Conservation (phyloP, 2,113 vertebrate genomes). For the Paratilapia polleni region DNA sequence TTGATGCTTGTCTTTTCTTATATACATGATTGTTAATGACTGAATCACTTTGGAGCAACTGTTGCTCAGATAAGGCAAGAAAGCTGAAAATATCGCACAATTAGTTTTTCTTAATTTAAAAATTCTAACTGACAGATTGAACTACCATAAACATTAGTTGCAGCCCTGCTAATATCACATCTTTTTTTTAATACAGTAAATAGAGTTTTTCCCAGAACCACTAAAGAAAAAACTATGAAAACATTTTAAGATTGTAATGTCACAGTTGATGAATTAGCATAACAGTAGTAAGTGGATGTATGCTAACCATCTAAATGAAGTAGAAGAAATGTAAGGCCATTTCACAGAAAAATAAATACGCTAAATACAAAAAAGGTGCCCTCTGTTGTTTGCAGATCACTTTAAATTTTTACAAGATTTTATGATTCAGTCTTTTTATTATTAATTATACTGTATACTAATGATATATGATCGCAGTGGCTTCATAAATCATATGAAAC, state of each 20-base stretch:
- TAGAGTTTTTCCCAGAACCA: background rate
- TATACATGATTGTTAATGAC: background rate
- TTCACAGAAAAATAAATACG: background rate
- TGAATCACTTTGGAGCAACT: background rate
- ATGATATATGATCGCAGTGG: background rate
- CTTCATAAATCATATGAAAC: background rate
- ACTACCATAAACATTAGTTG: background rate
- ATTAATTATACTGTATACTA: background rate
- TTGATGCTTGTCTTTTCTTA: background rate
- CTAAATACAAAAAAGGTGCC: background rate
- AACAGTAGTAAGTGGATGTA: fast-evolving
- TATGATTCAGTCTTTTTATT: background rate
- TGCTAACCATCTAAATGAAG: background rate
- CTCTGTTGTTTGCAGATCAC: background rate
- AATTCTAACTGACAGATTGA: too few relatives aligned
- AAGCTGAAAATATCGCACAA: too few relatives aligned
- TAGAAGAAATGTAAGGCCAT: background rate
- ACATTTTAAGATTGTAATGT: background rate
- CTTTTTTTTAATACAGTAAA: background rate
- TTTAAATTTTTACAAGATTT: background rate
- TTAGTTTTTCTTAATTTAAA: too few relatives aligned
- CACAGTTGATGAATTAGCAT: background rate
- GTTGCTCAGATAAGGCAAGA: background rate
- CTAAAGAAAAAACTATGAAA: background rate
- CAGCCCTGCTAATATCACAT: background rate